Conservation (phyloP, 2,888 invertebrate genomes). For the Cheilosia vernalis region DNA sequence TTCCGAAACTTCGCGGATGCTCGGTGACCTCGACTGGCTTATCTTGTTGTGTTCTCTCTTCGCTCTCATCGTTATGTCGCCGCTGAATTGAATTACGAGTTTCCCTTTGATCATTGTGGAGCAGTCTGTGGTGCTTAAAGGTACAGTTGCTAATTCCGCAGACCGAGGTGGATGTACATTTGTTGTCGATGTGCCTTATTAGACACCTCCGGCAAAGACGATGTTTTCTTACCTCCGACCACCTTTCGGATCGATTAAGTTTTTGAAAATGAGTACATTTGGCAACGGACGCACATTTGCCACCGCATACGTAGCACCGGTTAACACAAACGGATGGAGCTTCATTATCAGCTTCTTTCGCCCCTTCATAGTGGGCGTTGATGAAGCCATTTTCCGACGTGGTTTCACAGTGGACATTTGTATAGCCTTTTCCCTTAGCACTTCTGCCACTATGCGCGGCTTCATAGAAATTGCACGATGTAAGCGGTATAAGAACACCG, state of each 20-base stretch:
- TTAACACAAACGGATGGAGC: neutral
- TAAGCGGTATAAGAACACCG: neutral
- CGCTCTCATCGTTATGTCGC: too few species aligned
- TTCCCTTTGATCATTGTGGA: too few species aligned
- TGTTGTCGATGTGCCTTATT: too few species aligned
- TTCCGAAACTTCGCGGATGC: too few species aligned
- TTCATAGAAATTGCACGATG: slow-evolving; percentile 6
- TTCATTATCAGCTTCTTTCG: neutral
- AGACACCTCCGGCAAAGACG: too few species aligned
- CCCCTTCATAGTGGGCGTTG: neutral
- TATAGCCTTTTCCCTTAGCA: slow-evolving; percentile 4
- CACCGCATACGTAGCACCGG: neutral
- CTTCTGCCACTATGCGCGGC: neutral
- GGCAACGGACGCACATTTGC: neutral
- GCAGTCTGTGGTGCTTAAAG: too few species aligned
- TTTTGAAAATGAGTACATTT: neutral
- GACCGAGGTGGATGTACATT: too few species aligned
- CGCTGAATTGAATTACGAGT: too few species aligned
- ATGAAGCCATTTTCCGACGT: neutral
- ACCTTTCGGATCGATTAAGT: neutral
- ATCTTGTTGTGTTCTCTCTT: too few species aligned
- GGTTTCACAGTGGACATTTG: neutral
- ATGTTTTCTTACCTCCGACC: too few species aligned
- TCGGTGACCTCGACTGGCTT: too few species aligned
- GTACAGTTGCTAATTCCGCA: too few species aligned